phyloP scores from a whole-genome alignment of 2,797 vertebrate species.

The Myiothlypis chrysogaster region DNA sequence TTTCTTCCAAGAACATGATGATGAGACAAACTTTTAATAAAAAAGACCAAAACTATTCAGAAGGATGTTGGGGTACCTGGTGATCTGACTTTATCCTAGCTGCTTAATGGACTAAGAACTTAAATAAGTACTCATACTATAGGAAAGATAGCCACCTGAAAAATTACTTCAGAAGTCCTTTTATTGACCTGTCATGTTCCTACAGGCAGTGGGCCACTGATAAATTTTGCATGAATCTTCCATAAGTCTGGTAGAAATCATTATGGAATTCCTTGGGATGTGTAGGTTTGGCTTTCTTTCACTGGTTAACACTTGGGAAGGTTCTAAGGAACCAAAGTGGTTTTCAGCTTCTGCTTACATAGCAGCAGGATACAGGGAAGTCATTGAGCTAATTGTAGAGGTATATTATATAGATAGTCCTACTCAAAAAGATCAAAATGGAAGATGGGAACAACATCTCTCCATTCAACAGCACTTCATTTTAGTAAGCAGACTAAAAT shows the following conservation, averaged over 20 bases:
- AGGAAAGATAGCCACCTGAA: not conserved
- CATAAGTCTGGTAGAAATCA: not conserved
- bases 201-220: not conserved
- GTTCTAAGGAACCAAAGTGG: not conserved
- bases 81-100: not conserved
- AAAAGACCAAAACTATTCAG: not conserved
- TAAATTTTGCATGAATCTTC: not conserved
- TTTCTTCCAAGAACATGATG: not conserved
- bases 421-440: not conserved
- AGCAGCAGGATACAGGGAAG: not conserved
- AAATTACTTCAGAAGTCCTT: not conserved
- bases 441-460: not conserved
- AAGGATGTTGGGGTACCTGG: not conserved
- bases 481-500: not conserved
- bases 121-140: not conserved
- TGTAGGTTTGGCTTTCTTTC: not conserved
- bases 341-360: not conserved
- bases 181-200: not conserved
- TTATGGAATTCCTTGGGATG: not conserved
- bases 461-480: not conserved
- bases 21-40: not conserved
- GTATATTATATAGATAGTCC: not conserved
- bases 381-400: not conserved
- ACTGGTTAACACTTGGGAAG: not conserved
- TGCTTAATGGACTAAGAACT: not conserved